These are phyloP conservation scores for Ostrea edulis DNA, from an alignment of 1,140 invertebrate species.

Conservation along the genomic window DNA sequence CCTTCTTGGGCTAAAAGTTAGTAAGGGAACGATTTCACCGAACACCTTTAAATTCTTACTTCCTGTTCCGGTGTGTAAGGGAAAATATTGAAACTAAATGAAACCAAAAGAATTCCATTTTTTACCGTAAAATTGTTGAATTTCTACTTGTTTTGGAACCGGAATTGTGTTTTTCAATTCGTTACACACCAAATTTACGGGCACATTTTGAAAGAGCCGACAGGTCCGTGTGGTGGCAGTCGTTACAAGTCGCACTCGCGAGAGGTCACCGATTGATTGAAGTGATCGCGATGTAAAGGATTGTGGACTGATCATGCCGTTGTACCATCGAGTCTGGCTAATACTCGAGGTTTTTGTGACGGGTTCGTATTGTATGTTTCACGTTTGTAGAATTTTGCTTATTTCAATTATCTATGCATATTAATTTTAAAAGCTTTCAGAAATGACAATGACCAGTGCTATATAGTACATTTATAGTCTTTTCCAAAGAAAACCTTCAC, in stretches of 20 bases:
- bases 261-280: slow-evolving; percentile 14
- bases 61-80: slow-evolving; percentile 5
- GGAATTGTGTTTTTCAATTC: neutral
- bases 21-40: neutral
- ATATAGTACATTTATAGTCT: no score
- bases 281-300: slow-evolving; percentile 5
- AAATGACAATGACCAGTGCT: no score
- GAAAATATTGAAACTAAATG: slow-evolving; percentile 20
- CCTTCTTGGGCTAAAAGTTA: neutral
- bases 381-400: neutral
- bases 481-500: no score
- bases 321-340: slow-evolving; percentile 22
- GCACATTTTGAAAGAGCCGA: neutral
- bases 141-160: neutral
- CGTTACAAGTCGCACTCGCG: neutral
- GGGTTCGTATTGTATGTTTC: neutral
- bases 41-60: neutral
- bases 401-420: no score
- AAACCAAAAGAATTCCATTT: neutral
- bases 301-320: neutral
- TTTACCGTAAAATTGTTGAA: neutral
- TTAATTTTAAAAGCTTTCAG: no score
- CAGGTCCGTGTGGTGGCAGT: no score
- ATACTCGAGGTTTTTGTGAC: neutral
- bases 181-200: neutral